Evolutionary conservation across 2,797 vertebrate genomes (phyloP), one percentile per base, ranked within the genome.

Genomic region (Cossypha caffra): DNA sequence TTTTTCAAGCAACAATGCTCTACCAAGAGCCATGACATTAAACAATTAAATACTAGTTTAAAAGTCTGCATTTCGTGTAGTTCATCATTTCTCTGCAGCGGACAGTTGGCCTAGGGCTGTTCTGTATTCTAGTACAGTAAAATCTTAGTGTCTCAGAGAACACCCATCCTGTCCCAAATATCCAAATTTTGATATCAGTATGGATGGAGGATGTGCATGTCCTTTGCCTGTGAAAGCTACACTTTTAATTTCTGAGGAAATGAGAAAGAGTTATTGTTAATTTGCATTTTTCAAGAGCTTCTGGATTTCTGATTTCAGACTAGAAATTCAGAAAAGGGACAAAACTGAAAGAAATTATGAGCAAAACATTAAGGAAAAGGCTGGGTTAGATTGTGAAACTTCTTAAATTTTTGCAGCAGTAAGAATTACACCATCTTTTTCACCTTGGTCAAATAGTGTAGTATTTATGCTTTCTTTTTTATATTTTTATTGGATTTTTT

Each of bases 1-100:
- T 99, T 99, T 99, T 99, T 99, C 99, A 99, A 99, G 99, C 99
- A 99, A 99, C 99, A 99, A 99, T 99, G 99, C 99, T 98, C 98
- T 98, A 98, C 98, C 97, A 98, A 98, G 98, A 99, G 98, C 98
- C 98, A 98, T 99, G 99, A 99, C 98, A 98, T 98, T 98, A 99
- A 98, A 99, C 99, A 99, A 99, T 99, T 99, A 99, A 99, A 99
- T 98, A 98, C 96, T 98, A 98, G 99, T 99, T 99, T 99, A 98
- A 99, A 99, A 99, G 98, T 98, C 95, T 98, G 97, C 97, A 98
- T 98, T 99, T 99, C 98, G 98, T 98, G 98, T 98, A 98, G 98
- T 98, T 98, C 97, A 98, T 99, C 98, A 98, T 98, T 98, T 97
- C 97, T 95, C 57, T 96, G 93, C 75, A 94, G 86, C 88, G 97